Evolutionary conservation across 1,140 invertebrate species (phyloP).

Genomic region (Acromyrmex echinatior): DNA sequence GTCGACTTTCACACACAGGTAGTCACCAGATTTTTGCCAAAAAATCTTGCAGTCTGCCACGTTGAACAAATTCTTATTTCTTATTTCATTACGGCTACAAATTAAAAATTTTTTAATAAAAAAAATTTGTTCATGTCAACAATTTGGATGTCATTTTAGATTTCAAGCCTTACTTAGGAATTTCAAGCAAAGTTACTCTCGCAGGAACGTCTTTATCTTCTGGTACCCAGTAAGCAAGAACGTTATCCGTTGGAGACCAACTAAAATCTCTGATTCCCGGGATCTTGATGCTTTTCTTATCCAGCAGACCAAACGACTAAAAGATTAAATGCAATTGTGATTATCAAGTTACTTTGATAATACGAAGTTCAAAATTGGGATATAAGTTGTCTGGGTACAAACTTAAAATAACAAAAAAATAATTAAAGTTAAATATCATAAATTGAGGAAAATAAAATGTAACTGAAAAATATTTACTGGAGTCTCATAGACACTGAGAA

Average conservation of each 20-base stretch:
- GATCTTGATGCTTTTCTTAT: constrained; percentile 98
- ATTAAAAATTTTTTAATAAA: constrained; percentile 32
- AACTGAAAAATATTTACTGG: constrained; percentile 87
- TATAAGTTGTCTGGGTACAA: neutral
- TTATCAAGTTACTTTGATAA: neutral
- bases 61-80: constrained; percentile 99
- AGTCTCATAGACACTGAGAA: constrained; percentile 98
- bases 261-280: constrained; percentile 97
- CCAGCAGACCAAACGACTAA: constrained; percentile 95
- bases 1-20: constrained; percentile 99
- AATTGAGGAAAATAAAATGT: neutral
- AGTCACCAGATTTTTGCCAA: constrained; percentile 99
- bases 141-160: constrained; percentile 18
- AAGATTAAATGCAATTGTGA: constrained; percentile 30
- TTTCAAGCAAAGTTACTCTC: constrained; percentile 93
- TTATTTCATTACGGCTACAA: constrained; percentile 93
- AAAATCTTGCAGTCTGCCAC: constrained; percentile 99
- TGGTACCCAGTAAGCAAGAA: constrained; percentile 99
- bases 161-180: constrained; percentile 89
- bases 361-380: too few relatives aligned
- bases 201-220: constrained; percentile 98
- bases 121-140: neutral
- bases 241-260: constrained; percentile 99
- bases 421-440: constrained; percentile 25
- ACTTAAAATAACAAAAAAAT: neutral